Base-by-base conservation (phyloP, 2,888 invertebrate species). In the Priocnemis perturbator region DNA sequence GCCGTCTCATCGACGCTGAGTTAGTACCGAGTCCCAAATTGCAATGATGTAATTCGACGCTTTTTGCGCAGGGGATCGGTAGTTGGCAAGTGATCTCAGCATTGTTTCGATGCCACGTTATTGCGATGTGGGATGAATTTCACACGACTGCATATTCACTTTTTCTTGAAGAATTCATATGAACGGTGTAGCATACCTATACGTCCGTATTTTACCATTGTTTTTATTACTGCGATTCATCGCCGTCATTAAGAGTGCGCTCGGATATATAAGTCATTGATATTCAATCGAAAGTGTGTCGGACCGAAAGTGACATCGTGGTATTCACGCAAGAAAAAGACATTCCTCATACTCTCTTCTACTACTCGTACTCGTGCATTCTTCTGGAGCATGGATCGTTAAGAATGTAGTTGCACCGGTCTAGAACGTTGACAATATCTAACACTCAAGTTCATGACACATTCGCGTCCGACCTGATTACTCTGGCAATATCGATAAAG, bases 371-470 rank as follows among this genome's bases (percentile, higher is more conserved):
- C 64, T 55, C 17, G 64, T 47, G 19, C 53, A 66, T 73, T 70
- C 67, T 71, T 73, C 64, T 53, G 56, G 26, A 48, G 17, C 21
- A 60, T 64, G 55, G 53, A 21, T 21, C 59, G 55, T 58, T 44
- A 48, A 73, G 77, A 77, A 76, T 76, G 77, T 69, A 66, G 77
- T 66, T 67, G 71, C 62, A 76, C 77, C 73, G 62, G 77, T 78
- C 73, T 26, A 1, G 11, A 11, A 37, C 37, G 37, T 26, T 37
- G 37, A 37, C 50, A 14, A 15, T 26, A 23, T 55, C 47, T 47
- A 26, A 20, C 44, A 58, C 61, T 60, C 75, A 66, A 53, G 19
- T 37, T 44, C 50, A 20, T 60, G 66, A 61, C 64, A 58, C 60
- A 59, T 67, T 21, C 52, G 48, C 23, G 14, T 64, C 37, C 64